Conservation (phyloP, 2,888 invertebrate species). For the Lamellibrachia columna region DNA sequence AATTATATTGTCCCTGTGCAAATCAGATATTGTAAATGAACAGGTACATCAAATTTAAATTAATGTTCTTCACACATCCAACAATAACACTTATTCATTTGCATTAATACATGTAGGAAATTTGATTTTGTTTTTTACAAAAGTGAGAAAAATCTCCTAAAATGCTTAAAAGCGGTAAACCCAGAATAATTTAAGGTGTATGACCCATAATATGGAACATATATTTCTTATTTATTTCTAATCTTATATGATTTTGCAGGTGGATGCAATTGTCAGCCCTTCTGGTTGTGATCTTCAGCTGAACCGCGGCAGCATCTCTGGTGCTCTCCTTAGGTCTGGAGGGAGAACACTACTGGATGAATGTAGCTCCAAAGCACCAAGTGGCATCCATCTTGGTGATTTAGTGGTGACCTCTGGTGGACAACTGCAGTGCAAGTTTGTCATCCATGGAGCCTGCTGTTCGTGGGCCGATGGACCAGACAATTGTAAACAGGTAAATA, state of each 20-base stretch:
- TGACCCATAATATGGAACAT: not conserved
- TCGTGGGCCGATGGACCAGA: not conserved
- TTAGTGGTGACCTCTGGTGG: conserved; percentile 1
- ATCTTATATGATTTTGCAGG: not conserved
- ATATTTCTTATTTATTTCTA: not conserved
- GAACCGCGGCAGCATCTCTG: not conserved
- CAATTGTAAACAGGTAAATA: not conserved
- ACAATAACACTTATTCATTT: not conserved
- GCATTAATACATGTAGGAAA: too few species aligned
- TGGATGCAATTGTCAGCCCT: not conserved
- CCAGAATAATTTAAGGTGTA: not conserved
- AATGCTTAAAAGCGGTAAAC: not conserved
- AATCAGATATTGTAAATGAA: not conserved
- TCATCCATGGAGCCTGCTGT: not conserved
- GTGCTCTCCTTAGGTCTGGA: not conserved
- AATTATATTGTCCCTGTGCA: not conserved
- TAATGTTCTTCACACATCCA: not conserved
- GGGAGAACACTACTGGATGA: not conserved
- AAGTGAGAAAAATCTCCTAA: not conserved
- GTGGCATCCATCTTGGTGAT: not conserved
- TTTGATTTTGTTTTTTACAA: not conserved
- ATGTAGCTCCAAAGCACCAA: not conserved
- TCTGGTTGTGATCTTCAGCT: not conserved
- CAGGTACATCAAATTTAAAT: not conserved
- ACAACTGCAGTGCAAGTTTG: not conserved